These are phyloP conservation scores for Hypocryptadius cinnamomeus DNA, from an alignment of 2,113 vertebrate genomes.

Conservation along the genomic window DNA sequence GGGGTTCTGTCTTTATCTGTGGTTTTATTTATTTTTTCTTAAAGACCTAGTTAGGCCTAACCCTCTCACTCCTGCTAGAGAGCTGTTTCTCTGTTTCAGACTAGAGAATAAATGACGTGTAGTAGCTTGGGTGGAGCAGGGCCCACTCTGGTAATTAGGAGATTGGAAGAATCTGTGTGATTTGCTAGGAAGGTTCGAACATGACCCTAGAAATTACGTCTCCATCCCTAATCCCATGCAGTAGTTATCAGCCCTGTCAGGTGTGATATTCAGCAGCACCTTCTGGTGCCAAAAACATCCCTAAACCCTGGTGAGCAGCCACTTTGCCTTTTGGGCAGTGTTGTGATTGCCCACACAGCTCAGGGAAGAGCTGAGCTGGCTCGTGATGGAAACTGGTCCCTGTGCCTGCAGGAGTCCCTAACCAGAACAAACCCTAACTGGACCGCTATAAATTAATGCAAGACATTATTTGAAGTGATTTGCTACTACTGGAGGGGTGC, in stretches of 20 bases:
- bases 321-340: background rate
- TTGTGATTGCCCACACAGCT: fast-evolving
- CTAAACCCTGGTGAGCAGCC: background rate
- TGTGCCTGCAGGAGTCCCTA: background rate
- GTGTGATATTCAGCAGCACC: background rate
- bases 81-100: background rate
- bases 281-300: background rate
- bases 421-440: background rate
- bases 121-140: background rate
- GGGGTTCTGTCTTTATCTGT: background rate
- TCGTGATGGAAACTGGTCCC: background rate
- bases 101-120: background rate
- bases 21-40: slow-evolving; percentile 32
- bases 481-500: background rate
- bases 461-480: background rate
- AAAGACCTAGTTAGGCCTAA: background rate
- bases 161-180: background rate
- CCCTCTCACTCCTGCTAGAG: background rate
- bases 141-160: background rate
- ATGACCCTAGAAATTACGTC: background rate
- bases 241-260: background rate
- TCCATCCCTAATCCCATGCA: background rate
- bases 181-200: background rate
- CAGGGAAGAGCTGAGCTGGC: background rate
- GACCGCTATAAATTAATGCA: background rate